Base-by-base conservation (phyloP, 2,888 invertebrate genomes). In the Dynastes maya region DNA sequence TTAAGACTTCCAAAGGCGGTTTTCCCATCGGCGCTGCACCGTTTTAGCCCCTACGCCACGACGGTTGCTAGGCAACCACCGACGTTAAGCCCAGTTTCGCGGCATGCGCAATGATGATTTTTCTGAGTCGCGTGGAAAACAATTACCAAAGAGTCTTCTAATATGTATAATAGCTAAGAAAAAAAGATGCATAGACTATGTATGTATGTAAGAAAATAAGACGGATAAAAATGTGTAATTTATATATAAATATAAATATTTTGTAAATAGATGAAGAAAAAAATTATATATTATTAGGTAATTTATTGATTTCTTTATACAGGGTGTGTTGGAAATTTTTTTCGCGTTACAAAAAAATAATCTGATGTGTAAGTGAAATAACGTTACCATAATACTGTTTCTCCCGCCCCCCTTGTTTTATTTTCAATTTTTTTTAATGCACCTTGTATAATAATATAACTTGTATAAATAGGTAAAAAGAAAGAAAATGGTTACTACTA, bases 1-100 rank as follows among this genome's bases (percentile, higher is more conserved):
- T 82, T 89, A 80, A 86, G 90, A 83, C 85, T 90, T 81, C 89
- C 89, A 32, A 89, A 90, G 82, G 88, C 89, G 27, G 85, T 89
- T 79, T 89, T 89, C 83, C 89, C 89, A 2, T 85, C 87, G n/a
- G 83, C 85, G 40, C 86, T 89, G 83, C 89, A 89, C 81, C 86
- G 89, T 80, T 90, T 88, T 83, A 89, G 88, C 82, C 89, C 90
- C 13, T 90, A 90, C 82, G 87, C 87, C n/a, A 83, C 87, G 5
- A 65, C 87, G 40, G 80, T 85, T 3, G 82, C 86, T 75, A 81
- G 82, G 74, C 79, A 79, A 64, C 77, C 78, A 27, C 77, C 84
- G 11, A 83, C 83, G 11, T 76, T 84, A 27, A 84, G 84, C 78
- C 84, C 84, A 6, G 81, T 83, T 51, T 82, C 83, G 70, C 83